phyloP scores from a whole-genome alignment of 2,113 vertebrate species.

The Cebus imitator region DNA sequence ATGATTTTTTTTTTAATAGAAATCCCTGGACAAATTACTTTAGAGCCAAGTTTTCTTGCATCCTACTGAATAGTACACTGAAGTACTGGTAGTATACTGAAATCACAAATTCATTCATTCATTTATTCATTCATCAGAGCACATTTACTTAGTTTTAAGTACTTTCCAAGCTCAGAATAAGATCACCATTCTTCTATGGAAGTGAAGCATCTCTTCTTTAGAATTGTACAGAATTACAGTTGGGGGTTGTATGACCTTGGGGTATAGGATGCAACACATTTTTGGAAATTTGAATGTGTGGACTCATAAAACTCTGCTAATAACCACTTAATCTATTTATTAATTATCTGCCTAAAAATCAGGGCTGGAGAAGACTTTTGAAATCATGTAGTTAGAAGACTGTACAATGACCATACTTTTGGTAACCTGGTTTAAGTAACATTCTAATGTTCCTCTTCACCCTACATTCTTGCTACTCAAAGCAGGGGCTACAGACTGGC shows the following conservation, averaged over 20 bases:
- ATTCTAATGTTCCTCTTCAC: background rate
- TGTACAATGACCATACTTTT: background rate
- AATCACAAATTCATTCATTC: background rate
- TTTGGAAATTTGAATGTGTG: background rate
- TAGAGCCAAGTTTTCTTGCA: background rate
- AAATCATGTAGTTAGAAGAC: background rate
- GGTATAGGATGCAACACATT: background rate
- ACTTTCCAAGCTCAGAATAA: background rate
- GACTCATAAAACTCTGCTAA: background rate
- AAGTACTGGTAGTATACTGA: background rate
- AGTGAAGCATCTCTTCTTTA: background rate
- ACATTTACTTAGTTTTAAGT: background rate
- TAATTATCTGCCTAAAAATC: background rate
- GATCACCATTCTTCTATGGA: background rate
- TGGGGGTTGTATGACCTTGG: background rate
- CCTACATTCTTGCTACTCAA: background rate
- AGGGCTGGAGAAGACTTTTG: background rate
- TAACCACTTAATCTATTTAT: background rate
- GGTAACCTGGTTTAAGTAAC: background rate
- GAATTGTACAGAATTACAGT: background rate
- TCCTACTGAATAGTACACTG: background rate
- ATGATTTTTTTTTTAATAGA: background rate
- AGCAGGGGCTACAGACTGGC: background rate
- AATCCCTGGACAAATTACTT: background rate
- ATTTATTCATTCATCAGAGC: background rate